A percentile compares a stretch with the other conserved stretches of the same genome.
phyloP scores from a whole-genome alignment of 2,797 vertebrate species.

The Onychomys arenicola region DNA sequence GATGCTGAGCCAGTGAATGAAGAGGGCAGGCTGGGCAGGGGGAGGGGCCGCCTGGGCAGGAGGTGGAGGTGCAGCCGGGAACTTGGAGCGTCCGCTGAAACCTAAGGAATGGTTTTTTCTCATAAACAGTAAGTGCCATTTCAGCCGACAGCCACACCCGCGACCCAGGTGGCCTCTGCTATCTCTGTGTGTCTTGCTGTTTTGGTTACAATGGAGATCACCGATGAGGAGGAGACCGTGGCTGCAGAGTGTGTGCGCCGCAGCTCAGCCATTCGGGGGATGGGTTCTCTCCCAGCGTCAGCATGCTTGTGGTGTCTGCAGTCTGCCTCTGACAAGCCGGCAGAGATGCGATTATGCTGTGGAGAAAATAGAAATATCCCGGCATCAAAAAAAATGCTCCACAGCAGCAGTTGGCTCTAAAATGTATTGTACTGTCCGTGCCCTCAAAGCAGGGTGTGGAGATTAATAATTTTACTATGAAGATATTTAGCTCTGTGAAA shows the following conservation, averaged over 20 bases:
- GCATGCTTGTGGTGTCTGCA: slow-evolving; percentile 58
- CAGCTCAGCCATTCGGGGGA: slow-evolving; percentile 76
- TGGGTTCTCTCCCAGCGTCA: slow-evolving; percentile 81
- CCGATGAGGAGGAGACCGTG: slow-evolving; percentile 4
- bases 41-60: slow-evolving; percentile 87
- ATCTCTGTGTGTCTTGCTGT: slow-evolving; percentile 26
- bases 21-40: slow-evolving; percentile 84
- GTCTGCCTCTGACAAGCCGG: slow-evolving; percentile 64
- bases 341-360: slow-evolving; percentile 32
- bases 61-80: slow-evolving; percentile 75
- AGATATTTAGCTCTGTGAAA: slow-evolving; percentile 14
- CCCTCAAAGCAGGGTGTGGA: neutral
- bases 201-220: slow-evolving; percentile 57
- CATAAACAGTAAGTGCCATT: slow-evolving; percentile 87
- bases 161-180: neutral
- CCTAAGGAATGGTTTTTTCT: slow-evolving; percentile 87
- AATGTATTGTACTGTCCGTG: neutral
- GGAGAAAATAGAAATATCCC: slow-evolving; percentile 63
- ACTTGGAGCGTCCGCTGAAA: slow-evolving; percentile 78
- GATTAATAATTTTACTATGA: slow-evolving; percentile 22
- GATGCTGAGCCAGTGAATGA: slow-evolving; percentile 86
- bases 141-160: slow-evolving; percentile 58
- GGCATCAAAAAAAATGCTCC: neutral
- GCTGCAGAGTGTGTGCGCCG: slow-evolving; percentile 40
- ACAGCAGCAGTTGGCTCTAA: slow-evolving; percentile 25